Evolutionary conservation across 2,888 invertebrate species (phyloP), one percentile per base, ranked within the genome.

Genomic region (Microchrysa polita): DNA sequence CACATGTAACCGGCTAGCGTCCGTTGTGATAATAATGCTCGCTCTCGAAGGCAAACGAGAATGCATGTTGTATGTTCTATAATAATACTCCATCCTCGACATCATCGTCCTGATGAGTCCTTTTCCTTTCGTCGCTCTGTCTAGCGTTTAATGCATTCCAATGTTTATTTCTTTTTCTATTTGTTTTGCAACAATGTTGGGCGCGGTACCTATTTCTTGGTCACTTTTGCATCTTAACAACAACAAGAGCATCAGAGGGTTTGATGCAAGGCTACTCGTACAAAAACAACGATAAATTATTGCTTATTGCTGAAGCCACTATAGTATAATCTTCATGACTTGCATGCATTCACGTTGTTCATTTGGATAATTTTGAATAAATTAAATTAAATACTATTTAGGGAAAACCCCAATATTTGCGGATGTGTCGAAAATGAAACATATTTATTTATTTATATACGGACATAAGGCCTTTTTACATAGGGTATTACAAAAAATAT

Each of bases 1-100:
- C 65, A 65, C 23, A 65, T 65, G 48, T 65, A 65, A 65, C n/a
- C n/a, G n/a, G n/a, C 22, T 34, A 65, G 34, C 65, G 44, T 48
- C 42, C 34, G 48, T 34, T 48, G 42, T n/a, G 65, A 22, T 48
- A 14, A 22, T 48, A 14, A 65, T 65, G 65, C 14, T 65, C 48
- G n/a, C n/a, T 48, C 22, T 14, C 34, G 65, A 34, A 65, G 22
- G 22, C 14, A 10, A 22, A 18, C 65, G 22, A 20, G 65, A 65
- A 65, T 65, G n/a, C n/a, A n/a, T n/a, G n/a, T n/a, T n/a, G n/a
- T n/a, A 65, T 65, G 42, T 44, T 48, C 48, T n/a, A 20, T n/a
- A n/a, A n/a, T n/a, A n/a, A n/a, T n/a, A n/a, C n/a, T n/a, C n/a
- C n/a, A 34, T 65, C 44, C 48, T 7, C 18, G n/a, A n/a, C n/a